These are phyloP conservation scores for Metopolophium dirhodum DNA, from an alignment of 1,140 invertebrate genomes.

Conservation along the genomic window DNA sequence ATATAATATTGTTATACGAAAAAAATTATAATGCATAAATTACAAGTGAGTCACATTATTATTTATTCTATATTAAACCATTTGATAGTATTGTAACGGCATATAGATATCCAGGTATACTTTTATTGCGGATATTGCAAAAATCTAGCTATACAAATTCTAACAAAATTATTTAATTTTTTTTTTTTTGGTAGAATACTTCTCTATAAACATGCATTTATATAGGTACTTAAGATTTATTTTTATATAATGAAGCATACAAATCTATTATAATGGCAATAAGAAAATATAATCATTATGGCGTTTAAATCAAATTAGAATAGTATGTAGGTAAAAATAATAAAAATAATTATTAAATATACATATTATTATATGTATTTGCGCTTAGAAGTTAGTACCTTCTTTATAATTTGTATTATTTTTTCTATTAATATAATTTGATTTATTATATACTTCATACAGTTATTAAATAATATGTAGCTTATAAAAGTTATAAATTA, in stretches of 20 bases:
- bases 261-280: not conserved
- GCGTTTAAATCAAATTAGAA: not conserved
- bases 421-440: not conserved
- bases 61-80: not conserved
- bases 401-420: not conserved
- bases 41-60: slow-evolving; percentile 1
- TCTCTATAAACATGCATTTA: not conserved
- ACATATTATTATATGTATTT: not conserved
- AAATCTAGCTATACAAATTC: not conserved
- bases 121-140: not conserved
- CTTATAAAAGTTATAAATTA: not conserved
- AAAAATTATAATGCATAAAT: not conserved
- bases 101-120: not conserved
- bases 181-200: not conserved
- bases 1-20: not conserved
- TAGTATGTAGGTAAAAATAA: not conserved
- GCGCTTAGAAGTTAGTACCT: not conserved
- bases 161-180: not conserved
- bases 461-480: not conserved
- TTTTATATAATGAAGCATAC: not conserved
- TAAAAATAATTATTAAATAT: not conserved
- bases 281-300: not conserved
- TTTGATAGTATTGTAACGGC: not conserved
- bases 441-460: not conserved
- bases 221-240: not conserved